phyloP scores from a whole-genome alignment of 2,797 vertebrate genomes.

The Phataginus tetradactyla region DNA sequence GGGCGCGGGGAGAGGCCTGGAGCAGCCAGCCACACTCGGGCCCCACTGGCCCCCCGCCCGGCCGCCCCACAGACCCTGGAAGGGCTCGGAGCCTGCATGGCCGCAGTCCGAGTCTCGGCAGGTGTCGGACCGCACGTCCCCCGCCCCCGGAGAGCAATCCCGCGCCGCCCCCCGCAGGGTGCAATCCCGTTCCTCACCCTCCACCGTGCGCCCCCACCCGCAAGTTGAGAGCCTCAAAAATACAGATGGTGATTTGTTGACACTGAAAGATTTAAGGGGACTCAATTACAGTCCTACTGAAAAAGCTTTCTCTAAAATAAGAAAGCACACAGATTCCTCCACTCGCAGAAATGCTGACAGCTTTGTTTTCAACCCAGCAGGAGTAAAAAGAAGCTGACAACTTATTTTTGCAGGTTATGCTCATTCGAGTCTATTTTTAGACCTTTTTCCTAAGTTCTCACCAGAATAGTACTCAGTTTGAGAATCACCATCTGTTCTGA shows the following conservation, averaged over 20 bases:
- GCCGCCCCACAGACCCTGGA: accelerated
- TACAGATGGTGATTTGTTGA: slow-evolving; percentile 83
- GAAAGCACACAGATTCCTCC: slow-evolving; percentile 82
- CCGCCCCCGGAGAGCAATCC: not conserved
- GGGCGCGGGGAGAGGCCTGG: too few species aligned
- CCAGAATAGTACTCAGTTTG: slow-evolving; percentile 85
- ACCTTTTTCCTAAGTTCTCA: slow-evolving; percentile 74
- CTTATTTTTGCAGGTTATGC: slow-evolving; percentile 84
- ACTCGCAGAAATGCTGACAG: slow-evolving; percentile 86
- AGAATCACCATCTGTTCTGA: slow-evolving; percentile 86
- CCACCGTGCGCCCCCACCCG: too few species aligned
- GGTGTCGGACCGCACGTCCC: too few species aligned
- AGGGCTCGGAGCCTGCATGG: too few species aligned
- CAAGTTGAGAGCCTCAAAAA: slow-evolving; percentile 70
- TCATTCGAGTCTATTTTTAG: slow-evolving; percentile 87
- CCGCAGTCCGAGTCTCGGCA: too few species aligned
- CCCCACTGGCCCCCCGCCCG: accelerated
- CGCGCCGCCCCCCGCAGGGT: not conserved
- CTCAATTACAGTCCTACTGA: slow-evolving; percentile 80
- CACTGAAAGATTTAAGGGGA: slow-evolving; percentile 81
- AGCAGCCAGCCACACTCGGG: too few species aligned
- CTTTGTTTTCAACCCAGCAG: slow-evolving; percentile 85
- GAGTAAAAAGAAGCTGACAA: slow-evolving; percentile 86
- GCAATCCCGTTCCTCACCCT: not conserved
- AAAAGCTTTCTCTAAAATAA: slow-evolving; percentile 78